A percentile compares a stretch with the other conserved stretches of the same genome.
These are phyloP conservation scores for Achlya flavicornis DNA, from an alignment of 2,888 invertebrate species.

Conservation along the genomic window DNA sequence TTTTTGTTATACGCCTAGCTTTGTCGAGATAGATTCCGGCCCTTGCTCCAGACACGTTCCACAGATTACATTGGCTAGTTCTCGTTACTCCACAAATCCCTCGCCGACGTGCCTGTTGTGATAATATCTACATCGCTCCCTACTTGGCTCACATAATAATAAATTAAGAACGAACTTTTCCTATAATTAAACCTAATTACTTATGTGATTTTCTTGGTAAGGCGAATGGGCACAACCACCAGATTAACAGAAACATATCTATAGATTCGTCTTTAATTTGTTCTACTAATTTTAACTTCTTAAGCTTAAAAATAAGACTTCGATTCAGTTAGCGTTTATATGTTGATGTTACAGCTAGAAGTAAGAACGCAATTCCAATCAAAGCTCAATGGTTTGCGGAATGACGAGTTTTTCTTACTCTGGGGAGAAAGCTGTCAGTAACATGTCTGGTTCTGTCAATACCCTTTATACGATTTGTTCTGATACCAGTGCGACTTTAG, in stretches of 20 bases:
- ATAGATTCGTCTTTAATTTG: too few species aligned
- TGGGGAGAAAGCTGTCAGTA: conserved; percentile 21
- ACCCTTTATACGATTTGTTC: conserved; percentile 23
- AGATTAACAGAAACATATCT: too few species aligned
- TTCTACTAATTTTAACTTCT: too few species aligned
- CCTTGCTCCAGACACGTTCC: conserved; percentile 1
- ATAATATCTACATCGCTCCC: neutral
- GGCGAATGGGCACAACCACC: too few species aligned
- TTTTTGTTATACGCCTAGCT: neutral
- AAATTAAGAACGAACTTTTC: neutral
- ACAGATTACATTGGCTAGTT: conserved; percentile 12
- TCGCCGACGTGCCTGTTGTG: conserved; percentile 3
- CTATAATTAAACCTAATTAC: neutral
- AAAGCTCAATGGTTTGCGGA: conserved; percentile 20
- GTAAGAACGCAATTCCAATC: conserved; percentile 16
- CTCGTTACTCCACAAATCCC: conserved; percentile 10
- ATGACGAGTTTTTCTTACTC: conserved; percentile 24
- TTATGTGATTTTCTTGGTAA: neutral
- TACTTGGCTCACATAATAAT: neutral
- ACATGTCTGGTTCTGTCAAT: conserved; percentile 16
- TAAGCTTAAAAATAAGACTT: neutral
- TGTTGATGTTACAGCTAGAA: neutral
- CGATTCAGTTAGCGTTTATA: neutral
- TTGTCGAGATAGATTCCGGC: neutral
- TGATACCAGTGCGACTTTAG: conserved; percentile 20